Conservation (phyloP, 2,888 invertebrate species). For the Augochlorella aurata region DNA sequence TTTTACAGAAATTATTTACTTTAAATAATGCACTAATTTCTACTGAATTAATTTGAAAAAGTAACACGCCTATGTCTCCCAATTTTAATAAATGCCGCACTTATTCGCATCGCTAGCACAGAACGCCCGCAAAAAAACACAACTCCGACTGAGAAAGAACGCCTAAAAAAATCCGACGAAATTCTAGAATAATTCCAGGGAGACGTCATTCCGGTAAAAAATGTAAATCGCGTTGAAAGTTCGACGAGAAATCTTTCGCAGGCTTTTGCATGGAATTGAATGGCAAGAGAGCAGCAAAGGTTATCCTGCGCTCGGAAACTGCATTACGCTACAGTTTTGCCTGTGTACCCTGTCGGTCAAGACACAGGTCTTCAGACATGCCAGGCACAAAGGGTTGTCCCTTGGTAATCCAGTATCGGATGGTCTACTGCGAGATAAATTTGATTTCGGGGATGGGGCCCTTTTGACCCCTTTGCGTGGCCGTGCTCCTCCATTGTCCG, state of each 20-base stretch:
- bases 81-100: too few relatives aligned
- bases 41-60: too few relatives aligned
- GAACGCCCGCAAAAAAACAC: too few relatives aligned
- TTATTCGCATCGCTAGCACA: too few relatives aligned
- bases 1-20: too few relatives aligned
- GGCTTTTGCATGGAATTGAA: not conserved
- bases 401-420: not conserved
- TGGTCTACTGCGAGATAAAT: not conserved
- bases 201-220: not conserved
- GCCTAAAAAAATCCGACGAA: not conserved
- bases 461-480: not conserved
- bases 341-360: not conserved
- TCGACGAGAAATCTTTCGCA: not conserved
- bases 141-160: too few relatives aligned
- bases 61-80: too few relatives aligned
- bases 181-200: not conserved
- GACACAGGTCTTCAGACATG: not conserved
- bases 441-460: not conserved
- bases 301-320: not conserved
- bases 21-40: too few relatives aligned
- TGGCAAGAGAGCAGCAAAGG: not conserved
- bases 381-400: not conserved
- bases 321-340: not conserved
- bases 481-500: not conserved
- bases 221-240: not conserved